Conservation (phyloP, 2,888 invertebrate species). For the Temnothorax ravouxi region DNA sequence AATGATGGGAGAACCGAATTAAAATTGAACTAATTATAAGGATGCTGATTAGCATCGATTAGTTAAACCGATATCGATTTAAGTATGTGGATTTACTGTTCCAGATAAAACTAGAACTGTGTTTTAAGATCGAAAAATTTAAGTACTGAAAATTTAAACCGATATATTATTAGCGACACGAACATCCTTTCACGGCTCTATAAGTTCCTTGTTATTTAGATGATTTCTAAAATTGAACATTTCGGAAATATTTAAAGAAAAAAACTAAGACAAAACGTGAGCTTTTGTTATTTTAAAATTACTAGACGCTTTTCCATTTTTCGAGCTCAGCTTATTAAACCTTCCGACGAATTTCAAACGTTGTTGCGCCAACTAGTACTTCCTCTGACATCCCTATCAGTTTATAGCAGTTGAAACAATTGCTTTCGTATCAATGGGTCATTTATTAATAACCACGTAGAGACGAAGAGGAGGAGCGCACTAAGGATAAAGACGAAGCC, state of each 20-base stretch:
- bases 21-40: background rate
- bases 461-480: conserved; percentile 46
- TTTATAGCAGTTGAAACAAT: conserved; percentile 33
- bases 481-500: conserved; percentile 69
- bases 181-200: too few relatives aligned
- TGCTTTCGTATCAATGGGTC: conserved; percentile 61
- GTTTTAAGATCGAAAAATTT: too few relatives aligned
- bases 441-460: conserved; percentile 60
- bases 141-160: too few relatives aligned
- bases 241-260: background rate
- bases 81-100: too few relatives aligned
- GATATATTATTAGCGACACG: too few relatives aligned
- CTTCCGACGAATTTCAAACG: background rate
- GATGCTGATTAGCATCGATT: too few relatives aligned
- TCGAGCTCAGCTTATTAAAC: background rate
- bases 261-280: too few relatives aligned
- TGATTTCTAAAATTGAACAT: background rate
- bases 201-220: too few relatives aligned
- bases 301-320: background rate
- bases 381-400: conserved; percentile 17
- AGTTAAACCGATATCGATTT: too few relatives aligned
- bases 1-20: background rate
- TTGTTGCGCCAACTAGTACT: conserved; percentile 22
- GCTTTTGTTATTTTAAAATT: too few relatives aligned
- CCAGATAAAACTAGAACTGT: too few relatives aligned